phyloP scores from a whole-genome alignment of 2,797 vertebrate species.

The Onychomys leucogaster region DNA sequence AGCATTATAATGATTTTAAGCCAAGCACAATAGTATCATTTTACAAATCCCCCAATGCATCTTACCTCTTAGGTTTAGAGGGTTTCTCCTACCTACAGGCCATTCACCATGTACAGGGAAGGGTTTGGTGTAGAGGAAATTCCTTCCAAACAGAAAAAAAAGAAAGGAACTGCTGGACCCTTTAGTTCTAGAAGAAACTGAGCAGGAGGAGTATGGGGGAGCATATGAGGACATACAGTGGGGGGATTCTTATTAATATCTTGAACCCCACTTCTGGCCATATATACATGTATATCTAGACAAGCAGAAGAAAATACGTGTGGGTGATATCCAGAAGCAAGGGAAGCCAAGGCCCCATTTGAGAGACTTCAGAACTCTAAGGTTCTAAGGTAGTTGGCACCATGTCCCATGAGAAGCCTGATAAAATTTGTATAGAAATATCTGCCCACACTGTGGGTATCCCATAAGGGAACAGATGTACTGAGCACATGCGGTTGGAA shows the following conservation, averaged over 20 bases:
- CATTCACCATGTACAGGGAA: background rate
- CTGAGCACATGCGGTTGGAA: background rate
- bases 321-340: background rate
- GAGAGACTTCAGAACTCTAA: background rate
- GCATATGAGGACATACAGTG: background rate
- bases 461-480: background rate
- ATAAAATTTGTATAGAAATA: background rate
- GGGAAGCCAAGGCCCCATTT: background rate
- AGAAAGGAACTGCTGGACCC: background rate
- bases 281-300: background rate
- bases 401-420: background rate
- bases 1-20: slow-evolving; percentile 8
- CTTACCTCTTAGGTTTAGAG: background rate
- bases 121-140: background rate
- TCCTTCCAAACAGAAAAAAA: background rate
- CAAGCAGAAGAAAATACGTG: background rate
- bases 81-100: background rate
- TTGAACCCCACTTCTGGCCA: background rate
- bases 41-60: background rate
- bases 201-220: background rate
- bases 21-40: background rate
- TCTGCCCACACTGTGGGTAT: background rate
- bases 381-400: background rate
- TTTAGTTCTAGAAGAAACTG: background rate
- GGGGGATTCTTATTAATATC: background rate